phyloP scores from a whole-genome alignment of 2,113 vertebrate genomes.

The Neotragus moschatus region DNA sequence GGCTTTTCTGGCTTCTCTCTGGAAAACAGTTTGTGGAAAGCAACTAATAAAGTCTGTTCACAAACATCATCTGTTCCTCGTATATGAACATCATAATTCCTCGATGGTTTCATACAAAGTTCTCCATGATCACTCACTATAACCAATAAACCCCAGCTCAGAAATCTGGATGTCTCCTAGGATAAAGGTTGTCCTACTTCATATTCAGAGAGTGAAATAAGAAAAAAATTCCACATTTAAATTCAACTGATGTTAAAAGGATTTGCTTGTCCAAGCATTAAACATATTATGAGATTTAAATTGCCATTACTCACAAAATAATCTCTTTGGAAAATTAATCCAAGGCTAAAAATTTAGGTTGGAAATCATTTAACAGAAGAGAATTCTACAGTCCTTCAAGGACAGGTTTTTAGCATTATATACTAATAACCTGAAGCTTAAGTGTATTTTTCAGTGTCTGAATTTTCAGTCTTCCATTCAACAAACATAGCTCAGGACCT shows the following conservation, averaged over 20 bases:
- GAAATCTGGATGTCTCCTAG: background rate
- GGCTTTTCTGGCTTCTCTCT: background rate
- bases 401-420: conserved; percentile 8
- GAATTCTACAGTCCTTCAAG: background rate
- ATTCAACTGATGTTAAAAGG: background rate
- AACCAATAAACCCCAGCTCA: background rate
- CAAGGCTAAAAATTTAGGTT: background rate
- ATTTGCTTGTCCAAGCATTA: conserved; percentile 2
- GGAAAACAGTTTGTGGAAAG: background rate
- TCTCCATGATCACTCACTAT: background rate
- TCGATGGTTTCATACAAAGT: background rate
- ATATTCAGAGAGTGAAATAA: background rate
- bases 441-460: background rate
- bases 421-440: background rate
- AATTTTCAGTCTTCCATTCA: conserved; percentile 23
- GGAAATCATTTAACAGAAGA: background rate
- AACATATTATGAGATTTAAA: conserved; percentile 17
- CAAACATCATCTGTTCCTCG: conserved; percentile 35
- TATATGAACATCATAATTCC: background rate
- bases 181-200: background rate
- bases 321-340: conserved; percentile 30
- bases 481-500: background rate
- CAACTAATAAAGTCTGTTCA: background rate
- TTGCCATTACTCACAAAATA: background rate
- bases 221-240: conserved; percentile 10